Evolutionary conservation across 2,888 invertebrate species (phyloP).

Genomic region (Orthonychiurus folsomi): DNA sequence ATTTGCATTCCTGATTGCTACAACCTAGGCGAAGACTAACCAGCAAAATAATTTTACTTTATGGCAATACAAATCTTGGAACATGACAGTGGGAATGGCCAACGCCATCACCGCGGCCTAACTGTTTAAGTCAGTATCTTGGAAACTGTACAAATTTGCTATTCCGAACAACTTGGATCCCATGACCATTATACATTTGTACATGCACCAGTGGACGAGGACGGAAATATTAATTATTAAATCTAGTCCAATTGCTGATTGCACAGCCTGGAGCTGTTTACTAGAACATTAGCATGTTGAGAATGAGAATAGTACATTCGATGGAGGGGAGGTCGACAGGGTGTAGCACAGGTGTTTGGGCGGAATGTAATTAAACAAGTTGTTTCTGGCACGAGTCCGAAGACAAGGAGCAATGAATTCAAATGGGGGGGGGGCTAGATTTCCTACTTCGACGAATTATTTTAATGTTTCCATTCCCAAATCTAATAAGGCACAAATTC

Average conservation of each 20-base stretch:
- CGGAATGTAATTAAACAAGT: neutral
- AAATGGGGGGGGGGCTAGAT: neutral
- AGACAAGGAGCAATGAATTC: neutral
- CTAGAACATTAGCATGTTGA: neutral
- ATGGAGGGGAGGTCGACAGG: too few species aligned
- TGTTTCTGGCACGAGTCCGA: neutral
- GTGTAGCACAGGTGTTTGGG: conserved; percentile 1
- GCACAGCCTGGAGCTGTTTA: neutral
- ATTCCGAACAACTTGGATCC: too few species aligned
- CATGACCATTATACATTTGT: too few species aligned
- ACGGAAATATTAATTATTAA: neutral
- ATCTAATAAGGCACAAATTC: too few species aligned
- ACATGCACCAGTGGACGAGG: too few species aligned
- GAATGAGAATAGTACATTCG: too few species aligned
- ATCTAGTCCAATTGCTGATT: neutral
- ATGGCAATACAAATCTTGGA: neutral
- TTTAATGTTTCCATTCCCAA: too few species aligned
- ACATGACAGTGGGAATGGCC: neutral
- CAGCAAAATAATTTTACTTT: neutral
- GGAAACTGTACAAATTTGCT: too few species aligned
- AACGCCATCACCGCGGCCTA: too few species aligned
- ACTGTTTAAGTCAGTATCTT: too few species aligned
- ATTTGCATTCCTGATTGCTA: neutral
- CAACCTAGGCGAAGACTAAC: neutral
- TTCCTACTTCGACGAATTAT: too few species aligned